These are phyloP conservation scores for Steinernema khuongi DNA, from an alignment of 1,140 invertebrate species.

Conservation along the genomic window DNA sequence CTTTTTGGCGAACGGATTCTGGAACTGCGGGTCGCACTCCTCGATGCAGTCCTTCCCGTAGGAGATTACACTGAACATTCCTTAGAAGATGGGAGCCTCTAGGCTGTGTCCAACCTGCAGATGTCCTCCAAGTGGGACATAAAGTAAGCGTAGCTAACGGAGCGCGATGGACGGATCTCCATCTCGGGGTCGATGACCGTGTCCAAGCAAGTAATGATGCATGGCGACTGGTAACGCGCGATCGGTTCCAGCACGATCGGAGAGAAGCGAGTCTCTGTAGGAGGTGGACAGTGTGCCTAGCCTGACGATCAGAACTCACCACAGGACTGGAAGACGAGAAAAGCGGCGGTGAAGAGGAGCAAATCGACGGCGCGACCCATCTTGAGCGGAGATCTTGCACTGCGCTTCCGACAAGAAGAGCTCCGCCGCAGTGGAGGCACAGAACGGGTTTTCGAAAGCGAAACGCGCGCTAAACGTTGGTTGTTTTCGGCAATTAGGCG, in stretches of 20 bases:
- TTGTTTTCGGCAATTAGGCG: neutral
- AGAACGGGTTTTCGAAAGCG: conserved; percentile 2
- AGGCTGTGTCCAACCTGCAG: neutral
- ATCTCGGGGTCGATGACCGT: neutral
- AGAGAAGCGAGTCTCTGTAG: neutral
- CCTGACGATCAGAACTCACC: neutral
- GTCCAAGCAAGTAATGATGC: neutral
- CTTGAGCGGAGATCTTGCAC: neutral
- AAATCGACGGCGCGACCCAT: neutral
- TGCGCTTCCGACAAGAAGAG: too few relatives aligned
- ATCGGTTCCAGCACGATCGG: conserved; percentile 3
- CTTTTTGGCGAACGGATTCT: neutral
- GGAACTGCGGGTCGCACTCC: neutral
- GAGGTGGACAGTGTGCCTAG: neutral
- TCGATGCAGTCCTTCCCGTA: conserved; percentile 9
- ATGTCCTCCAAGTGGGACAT: neutral
- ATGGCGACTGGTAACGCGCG: conserved; percentile 6
- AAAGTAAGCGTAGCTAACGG: neutral
- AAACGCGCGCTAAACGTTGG: neutral
- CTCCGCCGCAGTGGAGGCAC: neutral
- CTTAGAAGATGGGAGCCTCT: neutral
- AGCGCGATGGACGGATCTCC: neutral
- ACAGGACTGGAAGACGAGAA: neutral
- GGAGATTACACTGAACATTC: neutral
- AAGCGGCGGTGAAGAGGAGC: neutral